Conservation (phyloP, 2,797 vertebrate genomes). For the Microctenopoma lineatum region DNA sequence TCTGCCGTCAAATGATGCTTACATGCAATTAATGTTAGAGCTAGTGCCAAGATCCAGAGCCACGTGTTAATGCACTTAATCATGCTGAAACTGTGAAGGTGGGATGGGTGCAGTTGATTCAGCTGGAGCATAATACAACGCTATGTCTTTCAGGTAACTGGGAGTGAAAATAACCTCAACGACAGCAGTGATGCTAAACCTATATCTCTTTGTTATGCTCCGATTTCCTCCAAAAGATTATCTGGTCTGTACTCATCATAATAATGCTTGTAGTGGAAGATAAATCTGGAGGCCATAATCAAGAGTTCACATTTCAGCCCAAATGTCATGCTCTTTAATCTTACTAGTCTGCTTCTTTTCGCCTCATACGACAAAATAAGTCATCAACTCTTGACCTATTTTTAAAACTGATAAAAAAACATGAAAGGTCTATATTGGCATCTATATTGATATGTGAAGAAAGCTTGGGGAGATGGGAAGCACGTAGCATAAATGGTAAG, state of each 20-base stretch:
- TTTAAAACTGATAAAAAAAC: slow-evolving; percentile 24
- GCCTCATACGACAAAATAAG: slow-evolving; percentile 31
- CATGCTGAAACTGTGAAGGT: slow-evolving; percentile 42
- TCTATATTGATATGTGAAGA: slow-evolving; percentile 7
- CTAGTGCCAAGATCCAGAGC: slow-evolving; percentile 40
- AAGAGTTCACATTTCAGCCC: slow-evolving; percentile 53
- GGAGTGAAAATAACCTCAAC: slow-evolving; percentile 20
- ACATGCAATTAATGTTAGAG: slow-evolving; percentile 40
- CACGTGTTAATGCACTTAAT: slow-evolving; percentile 28
- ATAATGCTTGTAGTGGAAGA: slow-evolving; percentile 10
- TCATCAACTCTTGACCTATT: slow-evolving; percentile 31
- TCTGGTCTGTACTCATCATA: slow-evolving; percentile 8
- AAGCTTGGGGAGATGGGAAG: slow-evolving; percentile 31
- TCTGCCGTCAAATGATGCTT: slow-evolving; percentile 31
- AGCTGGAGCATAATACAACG: slow-evolving; percentile 35
- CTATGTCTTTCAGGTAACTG: slow-evolving; percentile 16
- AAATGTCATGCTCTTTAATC: slow-evolving; percentile 49
- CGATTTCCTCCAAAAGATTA: slow-evolving; percentile 30
- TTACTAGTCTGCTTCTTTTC: slow-evolving; percentile 15
- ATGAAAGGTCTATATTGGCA: slow-evolving; percentile 19
- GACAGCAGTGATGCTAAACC: slow-evolving; percentile 8
- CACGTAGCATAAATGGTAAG: slow-evolving; percentile 23
- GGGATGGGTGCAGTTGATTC: slow-evolving; percentile 41
- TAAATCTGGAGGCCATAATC: slow-evolving; percentile 43
- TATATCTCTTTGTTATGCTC: slow-evolving; percentile 6